Conservation (phyloP, 2,113 vertebrate species). For the Heterochromis multidens region DNA sequence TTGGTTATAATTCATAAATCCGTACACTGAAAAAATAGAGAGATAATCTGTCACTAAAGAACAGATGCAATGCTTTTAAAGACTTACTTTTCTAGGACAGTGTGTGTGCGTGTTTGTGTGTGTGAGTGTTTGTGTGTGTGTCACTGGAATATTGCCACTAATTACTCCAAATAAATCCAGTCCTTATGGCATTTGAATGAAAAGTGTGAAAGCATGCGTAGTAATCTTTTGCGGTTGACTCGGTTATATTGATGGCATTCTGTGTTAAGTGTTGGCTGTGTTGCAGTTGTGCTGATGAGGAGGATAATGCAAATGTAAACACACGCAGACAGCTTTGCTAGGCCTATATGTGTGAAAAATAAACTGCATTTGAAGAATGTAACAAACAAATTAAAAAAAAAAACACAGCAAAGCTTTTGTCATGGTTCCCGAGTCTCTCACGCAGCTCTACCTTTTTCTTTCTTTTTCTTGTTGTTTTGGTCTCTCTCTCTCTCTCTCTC, state of each 20-base stretch:
- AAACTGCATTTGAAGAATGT: neutral
- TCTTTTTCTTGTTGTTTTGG: too few species aligned
- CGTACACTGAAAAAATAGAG: neutral
- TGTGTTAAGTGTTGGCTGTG: neutral
- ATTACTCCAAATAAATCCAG: slow-evolving; percentile 51
- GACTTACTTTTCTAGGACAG: slow-evolving; percentile 29
- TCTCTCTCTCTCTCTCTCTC: too few species aligned
- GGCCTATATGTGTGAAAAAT: neutral
- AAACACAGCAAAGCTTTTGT: neutral
- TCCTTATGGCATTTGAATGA: slow-evolving; percentile 40
- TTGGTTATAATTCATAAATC: slow-evolving; percentile 51
- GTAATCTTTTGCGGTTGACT: slow-evolving; percentile 30
- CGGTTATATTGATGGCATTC: neutral
- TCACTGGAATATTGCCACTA: slow-evolving; percentile 34
- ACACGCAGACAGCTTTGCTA: neutral
- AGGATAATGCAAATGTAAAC: neutral
- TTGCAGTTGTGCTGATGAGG: neutral
- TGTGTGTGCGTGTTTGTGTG: neutral
- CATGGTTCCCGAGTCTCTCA: too few species aligned
- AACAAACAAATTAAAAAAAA: neutral
- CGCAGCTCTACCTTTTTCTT: too few species aligned
- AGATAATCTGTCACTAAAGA: slow-evolving; percentile 44
- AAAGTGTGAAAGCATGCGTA: slow-evolving; percentile 31
- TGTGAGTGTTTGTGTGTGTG: neutral
- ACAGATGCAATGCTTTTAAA: slow-evolving; percentile 42